Percentiles rank a stretch among this genome's conserved stretches.
These are phyloP conservation scores for Heterodera carotae DNA, from an alignment of 1,140 invertebrate species.

Conservation along the genomic window DNA sequence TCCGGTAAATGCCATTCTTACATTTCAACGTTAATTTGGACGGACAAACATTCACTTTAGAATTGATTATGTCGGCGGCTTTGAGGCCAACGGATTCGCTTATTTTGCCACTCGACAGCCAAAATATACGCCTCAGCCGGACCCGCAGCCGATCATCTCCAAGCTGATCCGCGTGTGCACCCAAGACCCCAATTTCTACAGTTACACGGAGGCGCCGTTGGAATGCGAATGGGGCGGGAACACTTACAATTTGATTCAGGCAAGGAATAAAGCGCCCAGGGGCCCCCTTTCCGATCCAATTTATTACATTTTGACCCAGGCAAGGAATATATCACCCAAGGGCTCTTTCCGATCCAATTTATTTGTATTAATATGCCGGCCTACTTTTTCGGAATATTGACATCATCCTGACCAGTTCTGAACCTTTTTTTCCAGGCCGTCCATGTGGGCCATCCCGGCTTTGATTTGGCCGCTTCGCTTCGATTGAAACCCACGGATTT, in stretches of 20 bases:
- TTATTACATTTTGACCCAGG: no score
- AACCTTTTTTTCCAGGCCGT: conserved; percentile 35
- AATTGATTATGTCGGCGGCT: conserved; percentile 63
- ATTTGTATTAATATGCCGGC: no score
- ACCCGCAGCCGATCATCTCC: conserved; percentile 50
- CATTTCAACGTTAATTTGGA: conserved; percentile 14
- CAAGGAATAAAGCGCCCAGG: not conserved
- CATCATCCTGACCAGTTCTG: no score
- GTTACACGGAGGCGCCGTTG: conserved; percentile 62
- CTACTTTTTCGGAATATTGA: no score
- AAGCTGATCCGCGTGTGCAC: conserved; percentile 45
- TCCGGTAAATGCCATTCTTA: not conserved
- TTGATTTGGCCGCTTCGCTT: conserved; percentile 58
- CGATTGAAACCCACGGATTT: conserved; percentile 51
- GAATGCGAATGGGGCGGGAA: conserved; percentile 55
- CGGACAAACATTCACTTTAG: conserved; percentile 31
- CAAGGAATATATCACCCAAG: no score
- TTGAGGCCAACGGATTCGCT: conserved; percentile 58
- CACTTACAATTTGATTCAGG: conserved; percentile 58
- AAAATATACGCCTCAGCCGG: conserved; percentile 45
- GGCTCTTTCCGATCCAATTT: no score
- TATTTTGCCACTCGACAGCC: conserved; percentile 64
- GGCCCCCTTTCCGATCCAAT: no score
- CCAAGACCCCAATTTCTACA: conserved; percentile 60
- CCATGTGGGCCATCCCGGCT: conserved; percentile 57